phyloP scores from a whole-genome alignment of 2,888 invertebrate species.

The Phengaris alcon region DNA sequence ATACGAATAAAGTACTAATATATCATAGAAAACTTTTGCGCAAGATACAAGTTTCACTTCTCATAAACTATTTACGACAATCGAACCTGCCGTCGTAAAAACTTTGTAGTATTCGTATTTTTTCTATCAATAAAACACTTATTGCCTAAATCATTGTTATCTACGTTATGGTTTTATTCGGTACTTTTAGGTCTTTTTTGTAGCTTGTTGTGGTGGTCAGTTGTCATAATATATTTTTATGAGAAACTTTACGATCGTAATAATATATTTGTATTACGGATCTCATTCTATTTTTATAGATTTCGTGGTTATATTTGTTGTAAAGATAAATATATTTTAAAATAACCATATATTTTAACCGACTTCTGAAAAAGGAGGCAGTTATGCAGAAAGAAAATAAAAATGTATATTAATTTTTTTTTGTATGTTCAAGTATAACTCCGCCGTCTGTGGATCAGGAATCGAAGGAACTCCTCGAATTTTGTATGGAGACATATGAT shows the following conservation, averaged over 20 bases:
- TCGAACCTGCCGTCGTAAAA: not conserved
- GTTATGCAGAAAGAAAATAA: no score
- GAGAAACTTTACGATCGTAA: slow-evolving; percentile 1
- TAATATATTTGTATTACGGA: not conserved
- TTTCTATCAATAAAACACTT: slow-evolving; percentile 16
- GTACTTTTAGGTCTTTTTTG: slow-evolving; percentile 9
- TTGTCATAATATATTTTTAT: slow-evolving; percentile 9
- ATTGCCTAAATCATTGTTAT: slow-evolving; percentile 1
- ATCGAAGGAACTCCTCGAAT: no score
- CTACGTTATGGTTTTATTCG: not conserved
- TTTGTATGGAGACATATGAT: no score
- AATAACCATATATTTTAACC: no score
- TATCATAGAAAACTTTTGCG: not conserved
- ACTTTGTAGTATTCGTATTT: slow-evolving; percentile 9
- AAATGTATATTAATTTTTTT: no score
- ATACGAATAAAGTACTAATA: not conserved
- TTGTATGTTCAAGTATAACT: no score
- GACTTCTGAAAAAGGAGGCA: no score
- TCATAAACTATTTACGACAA: slow-evolving; percentile 14
- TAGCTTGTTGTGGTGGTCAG: not conserved
- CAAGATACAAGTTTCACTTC: slow-evolving; percentile 1
- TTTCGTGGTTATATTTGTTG: not conserved
- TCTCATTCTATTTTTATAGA: not conserved
- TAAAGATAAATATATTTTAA: not conserved
- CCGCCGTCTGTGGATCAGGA: no score